Evolutionary conservation across 1,140 invertebrate genomes (phyloP).

Genomic region (Drosophila triauraria): DNA sequence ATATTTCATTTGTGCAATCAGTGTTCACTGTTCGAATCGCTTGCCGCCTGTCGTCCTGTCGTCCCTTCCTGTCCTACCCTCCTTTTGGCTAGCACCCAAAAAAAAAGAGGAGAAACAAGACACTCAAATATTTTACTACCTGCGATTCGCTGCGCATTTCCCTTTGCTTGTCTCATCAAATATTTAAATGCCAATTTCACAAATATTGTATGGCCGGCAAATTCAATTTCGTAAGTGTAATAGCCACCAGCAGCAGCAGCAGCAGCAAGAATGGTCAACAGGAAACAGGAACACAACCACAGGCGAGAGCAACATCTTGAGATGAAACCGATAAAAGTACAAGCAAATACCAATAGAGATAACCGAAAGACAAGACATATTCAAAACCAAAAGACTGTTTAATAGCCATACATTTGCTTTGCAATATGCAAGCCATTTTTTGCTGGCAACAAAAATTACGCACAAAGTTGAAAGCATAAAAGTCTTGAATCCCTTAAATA

Average conservation of each 20-base stretch:
- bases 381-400: too few species aligned
- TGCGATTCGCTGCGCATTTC: slow-evolving; percentile 40
- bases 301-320: background rate
- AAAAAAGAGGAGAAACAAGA: slow-evolving; percentile 7
- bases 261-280: slow-evolving; percentile 8
- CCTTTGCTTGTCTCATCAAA: slow-evolving; percentile 67
- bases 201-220: slow-evolving; percentile 71
- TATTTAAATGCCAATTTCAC: slow-evolving; percentile 81
- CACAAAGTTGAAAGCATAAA: too few species aligned
- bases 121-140: slow-evolving; percentile 64
- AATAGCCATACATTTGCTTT: too few species aligned
- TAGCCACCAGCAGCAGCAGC: slow-evolving; percentile 27
- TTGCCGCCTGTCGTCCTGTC: background rate
- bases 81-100: slow-evolving; percentile 11
- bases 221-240: slow-evolving; percentile 79
- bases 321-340: background rate
- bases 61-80: background rate
- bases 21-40: slow-evolving; percentile 40
- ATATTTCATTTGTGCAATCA: slow-evolving; percentile 52
- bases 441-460: too few species aligned
- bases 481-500: background rate
- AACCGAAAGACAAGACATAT: too few species aligned
- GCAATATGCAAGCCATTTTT: too few species aligned
- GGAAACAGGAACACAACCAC: slow-evolving; percentile 7
- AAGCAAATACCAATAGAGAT: background rate